Evolutionary conservation across 2,113 vertebrate species (phyloP).

Genomic region (Dissostichus mawsoni): DNA sequence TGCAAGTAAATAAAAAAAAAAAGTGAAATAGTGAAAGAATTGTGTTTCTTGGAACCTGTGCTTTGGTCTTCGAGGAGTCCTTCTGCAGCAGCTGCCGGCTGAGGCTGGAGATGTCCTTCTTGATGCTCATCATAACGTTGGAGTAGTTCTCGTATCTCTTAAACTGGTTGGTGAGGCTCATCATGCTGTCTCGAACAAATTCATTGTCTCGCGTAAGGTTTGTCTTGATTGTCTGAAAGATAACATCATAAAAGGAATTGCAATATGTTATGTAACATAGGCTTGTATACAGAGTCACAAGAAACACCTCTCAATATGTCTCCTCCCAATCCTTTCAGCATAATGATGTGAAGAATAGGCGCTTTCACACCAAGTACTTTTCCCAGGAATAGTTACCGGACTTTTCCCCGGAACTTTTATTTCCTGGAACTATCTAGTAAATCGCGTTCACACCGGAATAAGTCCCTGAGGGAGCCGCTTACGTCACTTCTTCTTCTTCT

Average conservation of each 20-base stretch:
- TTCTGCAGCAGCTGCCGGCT: slow-evolving; percentile 96
- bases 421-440: too few species aligned
- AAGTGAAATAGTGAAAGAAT: too few species aligned
- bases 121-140: slow-evolving; percentile 94
- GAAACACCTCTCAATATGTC: not conserved
- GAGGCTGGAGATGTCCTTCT: slow-evolving; percentile 95
- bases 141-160: slow-evolving; percentile 95
- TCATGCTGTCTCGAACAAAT: slow-evolving; percentile 92
- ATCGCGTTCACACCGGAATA: too few species aligned
- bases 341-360: not conserved
- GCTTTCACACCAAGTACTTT: too few species aligned
- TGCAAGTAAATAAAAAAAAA: too few species aligned
- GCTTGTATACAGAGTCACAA: not conserved
- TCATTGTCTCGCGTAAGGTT: slow-evolving; percentile 95
- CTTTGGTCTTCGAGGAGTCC: slow-evolving; percentile 86
- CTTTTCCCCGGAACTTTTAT: too few species aligned
- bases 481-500: too few species aligned
- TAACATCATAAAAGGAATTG: not conserved
- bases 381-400: too few species aligned
- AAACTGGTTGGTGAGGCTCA: slow-evolving; percentile 90
- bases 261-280: not conserved
- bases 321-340: not conserved
- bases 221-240: slow-evolving; percentile 91
- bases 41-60: slow-evolving; percentile 82
- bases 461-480: too few species aligned